These are phyloP conservation scores for Leptinotarsa defecta DNA, from an alignment of 1,140 invertebrate species.

Conservation along the genomic window DNA sequence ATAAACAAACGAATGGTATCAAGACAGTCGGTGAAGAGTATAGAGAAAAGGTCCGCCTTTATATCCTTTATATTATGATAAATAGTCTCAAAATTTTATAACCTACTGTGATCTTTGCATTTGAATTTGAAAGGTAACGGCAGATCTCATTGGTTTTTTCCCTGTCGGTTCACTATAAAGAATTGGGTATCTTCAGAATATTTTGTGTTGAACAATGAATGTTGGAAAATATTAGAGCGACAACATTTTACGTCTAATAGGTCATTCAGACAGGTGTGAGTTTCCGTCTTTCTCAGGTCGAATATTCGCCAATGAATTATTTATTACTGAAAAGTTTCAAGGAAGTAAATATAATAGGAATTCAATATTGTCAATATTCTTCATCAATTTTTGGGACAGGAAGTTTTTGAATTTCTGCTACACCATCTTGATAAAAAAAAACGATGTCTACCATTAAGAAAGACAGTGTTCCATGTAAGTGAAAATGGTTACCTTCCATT, in stretches of 20 bases:
- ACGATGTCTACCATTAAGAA: too few species aligned
- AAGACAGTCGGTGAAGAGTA: slow-evolving; percentile 42
- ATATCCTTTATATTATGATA: slow-evolving; percentile 46
- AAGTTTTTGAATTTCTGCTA: too few species aligned
- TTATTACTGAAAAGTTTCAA: too few species aligned
- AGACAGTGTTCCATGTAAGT: too few species aligned
- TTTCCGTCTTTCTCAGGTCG: too few species aligned
- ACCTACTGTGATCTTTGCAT: slow-evolving; percentile 37
- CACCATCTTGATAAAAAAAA: too few species aligned
- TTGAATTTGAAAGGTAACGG: slow-evolving; percentile 19
- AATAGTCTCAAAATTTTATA: slow-evolving; percentile 42
- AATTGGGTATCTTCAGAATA: background rate
- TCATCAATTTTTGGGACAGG: too few species aligned
- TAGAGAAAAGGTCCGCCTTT: slow-evolving; percentile 36
- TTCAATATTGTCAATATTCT: too few species aligned
- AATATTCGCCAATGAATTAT: too few species aligned
- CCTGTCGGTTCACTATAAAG: background rate
- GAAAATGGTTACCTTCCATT: too few species aligned
- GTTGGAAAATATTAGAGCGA: background rate
- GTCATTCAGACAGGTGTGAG: background rate
- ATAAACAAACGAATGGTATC: slow-evolving; percentile 34
- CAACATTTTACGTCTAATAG: background rate
- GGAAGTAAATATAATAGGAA: too few species aligned
- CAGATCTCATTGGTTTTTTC: slow-evolving; percentile 9
- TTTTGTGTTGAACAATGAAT: slow-evolving; percentile 7